Evolutionary conservation across 2,113 vertebrate genomes (phyloP).

Genomic region (Panthera uncia): DNA sequence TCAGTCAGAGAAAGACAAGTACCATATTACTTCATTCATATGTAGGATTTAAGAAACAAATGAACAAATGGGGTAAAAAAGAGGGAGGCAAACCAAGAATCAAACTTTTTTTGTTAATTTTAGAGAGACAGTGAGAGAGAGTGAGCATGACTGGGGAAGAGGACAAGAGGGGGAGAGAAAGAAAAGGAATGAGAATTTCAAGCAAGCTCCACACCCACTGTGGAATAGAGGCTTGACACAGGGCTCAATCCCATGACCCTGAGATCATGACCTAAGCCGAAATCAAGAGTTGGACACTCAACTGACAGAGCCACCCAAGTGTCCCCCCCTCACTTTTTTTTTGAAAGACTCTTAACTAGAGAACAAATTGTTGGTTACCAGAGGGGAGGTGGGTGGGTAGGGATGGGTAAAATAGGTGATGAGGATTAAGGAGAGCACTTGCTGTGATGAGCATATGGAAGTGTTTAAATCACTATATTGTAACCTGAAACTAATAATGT

Average conservation of each 20-base stretch:
- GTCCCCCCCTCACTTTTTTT: too few species aligned
- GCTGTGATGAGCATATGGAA: neutral
- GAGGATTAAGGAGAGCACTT: neutral
- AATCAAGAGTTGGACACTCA: too few species aligned
- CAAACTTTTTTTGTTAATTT: too few species aligned
- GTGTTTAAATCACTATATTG: neutral
- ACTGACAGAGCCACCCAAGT: too few species aligned
- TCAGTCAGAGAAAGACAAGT: neutral
- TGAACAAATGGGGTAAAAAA: neutral
- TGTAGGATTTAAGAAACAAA: neutral
- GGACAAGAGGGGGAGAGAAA: too few species aligned
- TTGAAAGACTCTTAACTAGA: neutral
- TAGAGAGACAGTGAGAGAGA: too few species aligned
- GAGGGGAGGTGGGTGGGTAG: neutral
- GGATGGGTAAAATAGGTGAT: neutral
- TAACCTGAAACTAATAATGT: neutral
- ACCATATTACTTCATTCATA: neutral
- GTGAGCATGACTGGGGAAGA: too few species aligned
- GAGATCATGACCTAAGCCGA: too few species aligned
- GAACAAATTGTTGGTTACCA: neutral
- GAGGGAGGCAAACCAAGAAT: neutral
- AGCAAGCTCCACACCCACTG: too few species aligned
- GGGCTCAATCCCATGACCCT: too few species aligned
- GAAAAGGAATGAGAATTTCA: too few species aligned
- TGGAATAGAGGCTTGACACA: too few species aligned